Conservation (phyloP, 2,888 invertebrate genomes). For the Brachypalpus laphriformis region DNA sequence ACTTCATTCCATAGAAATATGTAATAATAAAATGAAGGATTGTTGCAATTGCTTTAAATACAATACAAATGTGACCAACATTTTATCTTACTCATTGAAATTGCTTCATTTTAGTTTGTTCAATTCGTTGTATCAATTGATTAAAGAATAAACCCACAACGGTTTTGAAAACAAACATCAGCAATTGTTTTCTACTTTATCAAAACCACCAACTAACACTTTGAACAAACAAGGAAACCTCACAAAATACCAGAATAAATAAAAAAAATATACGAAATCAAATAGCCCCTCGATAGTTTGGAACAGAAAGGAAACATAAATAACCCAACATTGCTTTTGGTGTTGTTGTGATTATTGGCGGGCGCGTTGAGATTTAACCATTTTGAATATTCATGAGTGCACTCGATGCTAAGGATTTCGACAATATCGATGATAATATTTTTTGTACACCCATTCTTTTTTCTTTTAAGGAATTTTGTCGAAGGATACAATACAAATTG, state of each 20-base stretch:
- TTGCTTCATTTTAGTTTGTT: not conserved
- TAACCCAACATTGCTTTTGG: slow-evolving; percentile 49
- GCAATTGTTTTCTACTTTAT: slow-evolving; percentile 27
- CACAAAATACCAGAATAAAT: not conserved
- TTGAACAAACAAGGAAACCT: slow-evolving; percentile 26
- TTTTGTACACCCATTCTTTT: slow-evolving; percentile 5
- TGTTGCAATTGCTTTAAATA: too few species aligned
- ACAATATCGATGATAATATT: slow-evolving; percentile 63
- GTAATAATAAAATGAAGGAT: too few species aligned
- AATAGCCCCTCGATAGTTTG: slow-evolving; percentile 32
- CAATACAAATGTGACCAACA: too few species aligned
- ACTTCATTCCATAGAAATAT: too few species aligned
- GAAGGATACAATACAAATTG: slow-evolving; percentile 61
- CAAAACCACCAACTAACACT: slow-evolving; percentile 31
- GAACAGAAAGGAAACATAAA: slow-evolving; percentile 61
- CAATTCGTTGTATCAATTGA: not conserved
- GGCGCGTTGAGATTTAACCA: slow-evolving; percentile 65
- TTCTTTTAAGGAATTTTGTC: not conserved
- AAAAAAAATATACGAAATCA: slow-evolving; percentile 37
- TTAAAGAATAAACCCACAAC: not conserved
- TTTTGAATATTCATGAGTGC: slow-evolving; percentile 73
- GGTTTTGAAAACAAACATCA: slow-evolving; percentile 8
- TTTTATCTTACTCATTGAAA: not conserved
- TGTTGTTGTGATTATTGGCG: slow-evolving; percentile 40
- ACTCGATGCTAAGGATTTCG: slow-evolving; percentile 66